A percentile compares a stretch with the other conserved stretches of the same genome.
These are phyloP conservation scores for Falco biarmicus DNA, from an alignment of 2,797 vertebrate genomes.

Conservation along the genomic window DNA sequence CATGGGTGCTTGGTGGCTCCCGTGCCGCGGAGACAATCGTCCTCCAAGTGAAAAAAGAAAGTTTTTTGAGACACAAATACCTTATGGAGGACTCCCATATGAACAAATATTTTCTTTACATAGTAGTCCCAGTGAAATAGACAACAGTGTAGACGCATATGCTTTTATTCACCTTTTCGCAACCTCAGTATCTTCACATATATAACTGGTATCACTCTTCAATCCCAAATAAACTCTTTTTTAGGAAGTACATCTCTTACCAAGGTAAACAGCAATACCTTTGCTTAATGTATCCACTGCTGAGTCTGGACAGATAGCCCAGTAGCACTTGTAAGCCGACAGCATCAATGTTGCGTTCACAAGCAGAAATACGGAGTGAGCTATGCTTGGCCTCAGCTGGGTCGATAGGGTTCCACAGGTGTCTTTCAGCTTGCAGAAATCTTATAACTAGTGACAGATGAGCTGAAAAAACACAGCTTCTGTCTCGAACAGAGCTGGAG, in stretches of 20 bases:
- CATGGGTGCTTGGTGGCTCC: fast-evolving
- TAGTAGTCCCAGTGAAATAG: background rate
- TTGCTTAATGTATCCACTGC: background rate
- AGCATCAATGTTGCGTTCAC: background rate
- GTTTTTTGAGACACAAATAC: background rate
- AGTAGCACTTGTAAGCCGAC: background rate
- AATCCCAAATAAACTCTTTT: background rate
- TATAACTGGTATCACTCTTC: background rate
- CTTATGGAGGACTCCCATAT: background rate
- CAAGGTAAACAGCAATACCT: background rate
- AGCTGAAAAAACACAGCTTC: background rate
- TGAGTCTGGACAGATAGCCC: background rate
- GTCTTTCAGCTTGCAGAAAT: background rate
- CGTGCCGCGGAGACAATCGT: background rate
- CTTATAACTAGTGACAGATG: background rate
- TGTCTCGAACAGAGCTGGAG: background rate
- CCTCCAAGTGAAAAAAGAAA: background rate
- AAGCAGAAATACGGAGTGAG: background rate
- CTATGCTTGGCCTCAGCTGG: background rate
- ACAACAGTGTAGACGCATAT: background rate
- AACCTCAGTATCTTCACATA: background rate
- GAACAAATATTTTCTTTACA: background rate
- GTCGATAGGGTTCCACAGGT: background rate
- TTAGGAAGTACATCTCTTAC: background rate
- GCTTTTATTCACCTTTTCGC: background rate